Conservation (phyloP, 2,888 invertebrate species). For the Folsomia candida region DNA sequence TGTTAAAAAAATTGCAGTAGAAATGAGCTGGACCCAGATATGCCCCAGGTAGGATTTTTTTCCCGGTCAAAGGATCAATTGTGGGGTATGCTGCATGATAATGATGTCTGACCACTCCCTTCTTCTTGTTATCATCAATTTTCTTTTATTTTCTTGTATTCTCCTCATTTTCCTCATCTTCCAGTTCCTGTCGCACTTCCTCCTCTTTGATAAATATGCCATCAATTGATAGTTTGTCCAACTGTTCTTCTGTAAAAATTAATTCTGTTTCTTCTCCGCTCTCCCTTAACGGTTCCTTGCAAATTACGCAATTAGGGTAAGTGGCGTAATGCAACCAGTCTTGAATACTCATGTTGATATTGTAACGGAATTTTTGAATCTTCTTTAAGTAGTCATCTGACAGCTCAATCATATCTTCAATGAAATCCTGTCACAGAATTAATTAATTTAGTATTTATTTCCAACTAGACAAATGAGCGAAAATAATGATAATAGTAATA, state of each 20-base stretch:
- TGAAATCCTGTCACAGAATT: background rate
- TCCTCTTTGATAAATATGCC: too few relatives aligned
- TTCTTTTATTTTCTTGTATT: too few relatives aligned
- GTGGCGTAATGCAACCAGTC: background rate
- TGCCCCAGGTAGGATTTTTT: background rate
- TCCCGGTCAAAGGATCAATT: too few relatives aligned
- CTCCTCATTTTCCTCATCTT: too few relatives aligned
- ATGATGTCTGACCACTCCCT: background rate
- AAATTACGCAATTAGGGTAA: background rate
- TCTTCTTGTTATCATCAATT: too few relatives aligned
- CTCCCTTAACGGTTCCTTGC: background rate
- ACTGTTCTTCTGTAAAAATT: too few relatives aligned
- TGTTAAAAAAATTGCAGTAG: background rate
- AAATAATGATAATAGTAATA: too few relatives aligned
- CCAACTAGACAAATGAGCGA: too few relatives aligned
- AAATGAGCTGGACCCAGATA: background rate
- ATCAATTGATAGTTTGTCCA: too few relatives aligned
- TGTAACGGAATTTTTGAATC: background rate
- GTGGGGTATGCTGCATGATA: background rate
- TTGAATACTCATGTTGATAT: background rate
- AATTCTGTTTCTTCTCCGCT: too few relatives aligned
- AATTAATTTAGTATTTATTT: background rate
- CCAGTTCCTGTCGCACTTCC: too few relatives aligned
- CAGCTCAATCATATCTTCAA: background rate
- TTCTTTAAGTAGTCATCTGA: background rate